Evolutionary conservation across 1,140 invertebrate species (phyloP).

Genomic region (Antheraea mylitta): DNA sequence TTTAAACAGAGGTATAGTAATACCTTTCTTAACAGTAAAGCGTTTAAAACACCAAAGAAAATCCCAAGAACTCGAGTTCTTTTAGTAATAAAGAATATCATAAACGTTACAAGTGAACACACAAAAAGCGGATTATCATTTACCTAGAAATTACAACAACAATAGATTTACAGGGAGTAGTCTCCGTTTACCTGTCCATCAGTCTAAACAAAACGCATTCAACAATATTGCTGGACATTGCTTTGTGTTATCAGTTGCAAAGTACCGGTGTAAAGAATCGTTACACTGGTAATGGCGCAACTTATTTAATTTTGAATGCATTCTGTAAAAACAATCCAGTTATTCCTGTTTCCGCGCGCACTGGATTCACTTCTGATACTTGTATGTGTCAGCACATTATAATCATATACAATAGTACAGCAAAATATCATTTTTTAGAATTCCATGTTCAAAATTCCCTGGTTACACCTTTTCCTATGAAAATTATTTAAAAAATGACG

Average conservation of each 20-base stretch:
- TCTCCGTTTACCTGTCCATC: not conserved
- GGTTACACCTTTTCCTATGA: too few relatives aligned
- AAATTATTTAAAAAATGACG: too few relatives aligned
- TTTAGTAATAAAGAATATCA: not conserved
- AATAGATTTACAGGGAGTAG: not conserved
- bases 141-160: slow-evolving; percentile 4
- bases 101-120: not conserved
- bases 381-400: too few relatives aligned
- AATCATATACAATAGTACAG: too few relatives aligned
- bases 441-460: too few relatives aligned
- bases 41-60: too few relatives aligned
- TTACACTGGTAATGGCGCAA: not conserved
- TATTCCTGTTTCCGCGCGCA: not conserved
- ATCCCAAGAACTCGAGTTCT: not conserved
- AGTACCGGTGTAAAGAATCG: not conserved
- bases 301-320: not conserved
- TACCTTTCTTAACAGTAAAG: too few relatives aligned
- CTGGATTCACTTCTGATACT: too few relatives aligned
- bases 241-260: not conserved
- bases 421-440: too few relatives aligned
- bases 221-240: not conserved
- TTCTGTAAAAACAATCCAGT: not conserved
- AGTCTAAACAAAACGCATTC: slow-evolving; percentile 5
- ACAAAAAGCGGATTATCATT: not conserved
- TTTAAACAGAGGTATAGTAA: too few relatives aligned